phyloP scores from a whole-genome alignment of 1,140 invertebrate species.

The Triops cancriformis region DNA sequence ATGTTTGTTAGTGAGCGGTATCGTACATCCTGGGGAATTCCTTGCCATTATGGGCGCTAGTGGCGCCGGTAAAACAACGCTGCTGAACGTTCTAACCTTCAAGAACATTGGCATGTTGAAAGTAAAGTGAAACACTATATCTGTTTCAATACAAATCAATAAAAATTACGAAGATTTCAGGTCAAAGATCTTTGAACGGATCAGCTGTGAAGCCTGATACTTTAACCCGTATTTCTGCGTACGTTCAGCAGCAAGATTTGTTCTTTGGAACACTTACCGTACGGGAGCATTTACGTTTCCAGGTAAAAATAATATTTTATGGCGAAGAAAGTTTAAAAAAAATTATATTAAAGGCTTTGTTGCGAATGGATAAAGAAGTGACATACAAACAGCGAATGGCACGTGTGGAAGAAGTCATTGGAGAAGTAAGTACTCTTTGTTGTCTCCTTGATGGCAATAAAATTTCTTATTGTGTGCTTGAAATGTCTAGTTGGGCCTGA shows the following conservation, averaged over 20 bases:
- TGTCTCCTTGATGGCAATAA: not conserved
- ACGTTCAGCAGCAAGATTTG: constrained; percentile 86
- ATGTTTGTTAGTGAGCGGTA: constrained; percentile 58
- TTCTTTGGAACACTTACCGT: constrained; percentile 89
- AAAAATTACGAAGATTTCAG: constrained; percentile 19
- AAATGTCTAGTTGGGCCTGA: constrained; percentile 62
- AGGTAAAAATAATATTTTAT: constrained; percentile 49
- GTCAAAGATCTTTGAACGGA: constrained; percentile 32
- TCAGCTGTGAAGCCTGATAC: constrained; percentile 41
- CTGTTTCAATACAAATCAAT: not conserved
- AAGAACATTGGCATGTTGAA: constrained; percentile 57
- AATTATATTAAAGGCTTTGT: constrained; percentile 56
- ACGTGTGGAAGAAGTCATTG: constrained; percentile 81
- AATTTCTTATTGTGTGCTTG: not conserved
- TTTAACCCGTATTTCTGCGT: constrained; percentile 72
- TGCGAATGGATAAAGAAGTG: constrained; percentile 81
- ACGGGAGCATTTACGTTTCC: constrained; percentile 79
- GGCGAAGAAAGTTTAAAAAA: constrained; percentile 24
- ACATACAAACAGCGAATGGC: constrained; percentile 63
- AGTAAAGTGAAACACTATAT: constrained; percentile 54
- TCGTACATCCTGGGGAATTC: constrained; percentile 79
- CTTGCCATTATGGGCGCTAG: constrained; percentile 89
- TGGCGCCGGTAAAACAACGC: constrained; percentile 91
- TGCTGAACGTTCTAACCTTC: constrained; percentile 82
- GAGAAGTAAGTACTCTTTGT: constrained; percentile 52